These are phyloP conservation scores for Oreonectes daqikongensis DNA, from an alignment of 2,797 vertebrate genomes.

Conservation along the genomic window DNA sequence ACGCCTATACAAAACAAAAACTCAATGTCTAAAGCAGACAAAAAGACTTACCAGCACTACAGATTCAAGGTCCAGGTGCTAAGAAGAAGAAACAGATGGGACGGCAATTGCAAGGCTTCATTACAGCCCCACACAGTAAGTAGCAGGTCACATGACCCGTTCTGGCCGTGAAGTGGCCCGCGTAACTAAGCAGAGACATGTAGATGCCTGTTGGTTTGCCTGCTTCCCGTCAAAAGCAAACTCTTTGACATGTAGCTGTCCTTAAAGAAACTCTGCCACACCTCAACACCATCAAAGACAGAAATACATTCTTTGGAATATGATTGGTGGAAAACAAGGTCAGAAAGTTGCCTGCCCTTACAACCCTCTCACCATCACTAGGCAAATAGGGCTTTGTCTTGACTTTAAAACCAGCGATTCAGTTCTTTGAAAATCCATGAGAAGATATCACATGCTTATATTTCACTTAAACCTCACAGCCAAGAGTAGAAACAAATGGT, in stretches of 20 bases:
- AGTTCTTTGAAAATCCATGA: background rate
- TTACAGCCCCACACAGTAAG: constrained; percentile 28
- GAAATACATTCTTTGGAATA: constrained; percentile 4
- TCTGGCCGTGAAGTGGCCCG: constrained; percentile 27
- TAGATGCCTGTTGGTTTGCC: constrained; percentile 53
- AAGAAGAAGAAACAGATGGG: constrained; percentile 48
- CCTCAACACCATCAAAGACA: background rate
- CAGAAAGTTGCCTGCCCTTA: background rate
- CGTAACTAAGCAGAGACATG: constrained; percentile 55
- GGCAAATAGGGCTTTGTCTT: background rate
- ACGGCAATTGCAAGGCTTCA: constrained; percentile 39
- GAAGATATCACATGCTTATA: background rate
- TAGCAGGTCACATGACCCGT: constrained; percentile 55
- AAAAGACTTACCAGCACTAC: constrained; percentile 32
- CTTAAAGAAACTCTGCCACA: constrained; percentile 14
- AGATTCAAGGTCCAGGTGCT: constrained; percentile 32
- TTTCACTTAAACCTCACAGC: background rate
- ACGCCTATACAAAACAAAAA: background rate
- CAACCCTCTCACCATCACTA: background rate
- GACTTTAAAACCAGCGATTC: background rate
- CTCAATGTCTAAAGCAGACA: background rate
- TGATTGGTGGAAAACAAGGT: background rate
- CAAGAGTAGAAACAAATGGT: constrained; percentile 29
- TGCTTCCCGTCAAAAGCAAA: background rate
- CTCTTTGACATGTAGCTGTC: constrained; percentile 3